Base-by-base conservation (phyloP, 2,113 vertebrate genomes). In the Hippocampus zosterae region DNA sequence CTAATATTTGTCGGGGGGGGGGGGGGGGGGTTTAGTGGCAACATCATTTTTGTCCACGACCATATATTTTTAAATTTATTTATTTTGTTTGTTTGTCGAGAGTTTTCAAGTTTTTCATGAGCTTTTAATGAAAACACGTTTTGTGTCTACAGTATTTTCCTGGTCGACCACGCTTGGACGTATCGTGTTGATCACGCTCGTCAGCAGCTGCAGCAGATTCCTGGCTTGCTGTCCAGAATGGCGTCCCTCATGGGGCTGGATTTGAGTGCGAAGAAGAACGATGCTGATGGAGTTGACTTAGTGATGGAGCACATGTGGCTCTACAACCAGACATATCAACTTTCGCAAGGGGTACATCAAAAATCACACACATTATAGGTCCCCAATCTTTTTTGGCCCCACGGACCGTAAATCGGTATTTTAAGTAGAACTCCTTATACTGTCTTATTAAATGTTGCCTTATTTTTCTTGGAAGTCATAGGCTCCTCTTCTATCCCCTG, bases 131-230 rank as follows among this genome's bases (percentile, higher is more conserved):
- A 16, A 37, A 33, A 33, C 29, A 33, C 4, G 29, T 56, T n/a
- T 57, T 23, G 21, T 44, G 29, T 19, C 29, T 74, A 1, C 86
- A 99, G 97, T 75, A 90, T 99, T 71, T 98, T 95, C 83, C 91
- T 98, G 21, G 88, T 99, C 0, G 96, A 99, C 84, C 96, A 98
- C 0, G 96, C 96, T 2, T 99, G 97, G 97, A 99, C 97, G 0
- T 98, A 92, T 78, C 94, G 92, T 0, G 71, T 87, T 46, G 89
- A 93, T 7, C 84, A 89, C 0, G 93, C 95, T 0, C 92, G 93
- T 5, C 92, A 90, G 77, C 95, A 98, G 88, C 93, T 99, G 66
- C 85, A 91, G 37, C 90, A 92, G 0, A 86, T 94, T 0, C 95
- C 96, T 0, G 95, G 96, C 0, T 89, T 99, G 48, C 85, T 98